These are phyloP conservation scores for Orthosia incerta DNA, from an alignment of 2,888 invertebrate genomes.

Conservation along the genomic window DNA sequence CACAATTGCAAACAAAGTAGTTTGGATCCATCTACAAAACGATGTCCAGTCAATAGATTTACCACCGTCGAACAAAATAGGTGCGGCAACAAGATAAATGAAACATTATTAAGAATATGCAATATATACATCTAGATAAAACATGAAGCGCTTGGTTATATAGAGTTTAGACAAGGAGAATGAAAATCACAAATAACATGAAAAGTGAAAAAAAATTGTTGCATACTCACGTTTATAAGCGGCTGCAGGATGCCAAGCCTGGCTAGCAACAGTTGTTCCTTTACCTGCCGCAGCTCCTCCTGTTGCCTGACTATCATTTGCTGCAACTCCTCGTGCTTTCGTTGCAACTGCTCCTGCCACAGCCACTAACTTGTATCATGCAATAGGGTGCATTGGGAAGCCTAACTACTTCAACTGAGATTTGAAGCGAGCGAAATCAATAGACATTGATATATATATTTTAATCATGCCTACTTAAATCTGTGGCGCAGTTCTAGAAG, in stretches of 20 bases:
- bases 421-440: constrained; percentile 49
- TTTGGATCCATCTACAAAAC: constrained; percentile 6
- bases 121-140: neutral
- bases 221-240: constrained; percentile 80
- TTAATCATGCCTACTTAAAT: constrained; percentile 42
- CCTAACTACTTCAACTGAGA: constrained; percentile 51
- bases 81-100: constrained; percentile 5
- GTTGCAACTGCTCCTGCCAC: constrained; percentile 93
- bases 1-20: neutral
- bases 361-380: constrained; percentile 81
- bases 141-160: constrained; percentile 19
- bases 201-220: neutral
- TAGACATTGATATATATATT: constrained; percentile 32
- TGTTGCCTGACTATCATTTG: constrained; percentile 96
- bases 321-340: constrained; percentile 96
- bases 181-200: constrained; percentile 13
- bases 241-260: constrained; percentile 93
- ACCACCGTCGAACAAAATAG: neutral
- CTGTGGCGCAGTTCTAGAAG: constrained; percentile 20
- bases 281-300: constrained; percentile 95
- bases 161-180: constrained; percentile 1
- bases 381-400: constrained; percentile 46
- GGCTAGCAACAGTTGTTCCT: constrained; percentile 96
- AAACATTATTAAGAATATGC: neutral
- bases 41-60: neutral